phyloP scores from a whole-genome alignment of 2,113 vertebrate genomes.

The Capreolus pygargus region DNA sequence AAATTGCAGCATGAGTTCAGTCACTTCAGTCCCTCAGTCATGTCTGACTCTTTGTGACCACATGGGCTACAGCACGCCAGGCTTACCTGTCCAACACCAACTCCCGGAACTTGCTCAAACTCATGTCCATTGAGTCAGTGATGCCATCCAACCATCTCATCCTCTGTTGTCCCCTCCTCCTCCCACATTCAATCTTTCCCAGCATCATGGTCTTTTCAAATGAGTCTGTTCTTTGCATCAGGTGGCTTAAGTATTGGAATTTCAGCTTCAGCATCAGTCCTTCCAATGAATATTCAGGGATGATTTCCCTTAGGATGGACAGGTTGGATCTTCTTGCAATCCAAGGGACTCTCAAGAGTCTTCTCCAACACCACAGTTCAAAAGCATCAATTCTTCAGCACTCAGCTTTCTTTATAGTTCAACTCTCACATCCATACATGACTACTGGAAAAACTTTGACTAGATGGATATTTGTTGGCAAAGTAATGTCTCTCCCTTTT shows the following conservation, averaged over 20 bases:
- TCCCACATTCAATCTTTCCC: neutral
- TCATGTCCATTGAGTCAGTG: neutral
- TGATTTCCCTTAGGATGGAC: neutral
- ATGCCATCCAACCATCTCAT: neutral
- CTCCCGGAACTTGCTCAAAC: neutral
- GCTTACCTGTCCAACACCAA: neutral
- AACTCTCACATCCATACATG: neutral
- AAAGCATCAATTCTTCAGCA: neutral
- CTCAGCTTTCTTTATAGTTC: neutral
- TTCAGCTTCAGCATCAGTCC: neutral
- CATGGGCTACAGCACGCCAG: neutral
- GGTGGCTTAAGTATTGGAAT: neutral
- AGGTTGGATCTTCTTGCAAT: neutral
- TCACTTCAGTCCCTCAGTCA: neutral
- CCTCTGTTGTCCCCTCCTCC: neutral
- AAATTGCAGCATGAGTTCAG: neutral
- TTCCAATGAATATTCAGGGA: neutral
- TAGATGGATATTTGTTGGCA: neutral
- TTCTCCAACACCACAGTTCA: neutral
- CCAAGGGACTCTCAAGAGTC: neutral
- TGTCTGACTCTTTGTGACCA: rapidly evolving
- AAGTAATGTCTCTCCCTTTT: neutral
- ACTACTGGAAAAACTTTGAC: neutral
- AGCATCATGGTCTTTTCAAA: neutral
- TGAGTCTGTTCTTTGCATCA: neutral